A percentile compares a stretch with the other conserved stretches of the same genome.
phyloP scores from a whole-genome alignment of 2,113 vertebrate species.

The Rhea pennata region DNA sequence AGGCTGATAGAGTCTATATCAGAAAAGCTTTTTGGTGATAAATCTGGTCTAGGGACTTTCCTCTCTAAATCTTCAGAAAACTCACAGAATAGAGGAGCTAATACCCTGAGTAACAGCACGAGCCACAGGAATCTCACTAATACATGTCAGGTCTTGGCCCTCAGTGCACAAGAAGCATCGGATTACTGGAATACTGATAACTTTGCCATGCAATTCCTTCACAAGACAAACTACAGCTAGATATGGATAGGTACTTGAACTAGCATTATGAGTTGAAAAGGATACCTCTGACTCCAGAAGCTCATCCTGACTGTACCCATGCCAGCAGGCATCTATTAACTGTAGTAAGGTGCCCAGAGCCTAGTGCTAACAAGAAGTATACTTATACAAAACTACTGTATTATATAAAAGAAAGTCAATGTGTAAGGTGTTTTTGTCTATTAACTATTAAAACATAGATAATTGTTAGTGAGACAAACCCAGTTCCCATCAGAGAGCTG shows the following conservation, averaged over 20 bases:
- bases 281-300: not conserved
- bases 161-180: not conserved
- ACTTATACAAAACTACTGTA: not conserved
- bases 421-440: not conserved
- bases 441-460: not conserved
- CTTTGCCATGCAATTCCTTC: not conserved
- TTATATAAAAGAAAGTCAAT: not conserved
- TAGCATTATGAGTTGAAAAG: not conserved
- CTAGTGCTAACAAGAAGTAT: not conserved
- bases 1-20: not conserved
- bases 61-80: not conserved
- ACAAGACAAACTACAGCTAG: not conserved
- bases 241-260: not conserved
- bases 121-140: not conserved
- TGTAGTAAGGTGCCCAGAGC: not conserved
- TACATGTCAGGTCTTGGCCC: not conserved
- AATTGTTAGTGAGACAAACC: not conserved
- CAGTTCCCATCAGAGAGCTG: not conserved
- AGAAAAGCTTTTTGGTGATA: not conserved
- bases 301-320: not conserved
- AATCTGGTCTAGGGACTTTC: not conserved
- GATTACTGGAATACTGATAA: not conserved
- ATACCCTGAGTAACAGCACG: not conserved
- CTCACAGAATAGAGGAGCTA: not conserved
- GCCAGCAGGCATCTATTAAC: not conserved